These are phyloP conservation scores for Triops longicaudatus DNA, from an alignment of 1,140 invertebrate species.

Conservation along the genomic window DNA sequence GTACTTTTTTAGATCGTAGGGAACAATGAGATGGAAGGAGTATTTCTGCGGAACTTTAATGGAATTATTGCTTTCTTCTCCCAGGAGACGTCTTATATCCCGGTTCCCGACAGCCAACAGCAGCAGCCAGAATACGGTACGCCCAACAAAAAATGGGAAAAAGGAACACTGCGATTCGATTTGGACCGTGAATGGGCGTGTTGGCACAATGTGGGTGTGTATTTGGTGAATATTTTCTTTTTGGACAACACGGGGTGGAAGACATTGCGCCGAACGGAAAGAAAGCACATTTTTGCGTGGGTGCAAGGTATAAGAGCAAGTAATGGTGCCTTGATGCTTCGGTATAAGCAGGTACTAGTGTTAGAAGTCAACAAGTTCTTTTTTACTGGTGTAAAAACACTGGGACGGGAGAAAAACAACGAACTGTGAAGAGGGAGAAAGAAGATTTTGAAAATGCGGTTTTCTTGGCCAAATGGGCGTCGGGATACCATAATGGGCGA, in stretches of 20 bases:
- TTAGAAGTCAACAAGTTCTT: background rate
- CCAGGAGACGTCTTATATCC: background rate
- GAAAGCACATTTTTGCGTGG: background rate
- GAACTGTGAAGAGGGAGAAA: too few relatives aligned
- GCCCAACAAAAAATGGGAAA: background rate
- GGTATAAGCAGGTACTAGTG: background rate
- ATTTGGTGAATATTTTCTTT: background rate
- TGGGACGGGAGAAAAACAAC: background rate
- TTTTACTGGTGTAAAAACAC: background rate
- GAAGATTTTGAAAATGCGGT: background rate
- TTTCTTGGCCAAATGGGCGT: slow-evolving; percentile 1
- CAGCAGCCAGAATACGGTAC: background rate
- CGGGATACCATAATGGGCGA: background rate
- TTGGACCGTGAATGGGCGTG: background rate
- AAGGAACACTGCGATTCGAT: background rate
- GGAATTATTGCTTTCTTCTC: slow-evolving; percentile 15
- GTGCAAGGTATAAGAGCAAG: background rate
- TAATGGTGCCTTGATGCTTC: too few relatives aligned
- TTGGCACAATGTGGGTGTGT: background rate
- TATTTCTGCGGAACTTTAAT: background rate
- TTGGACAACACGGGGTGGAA: background rate
- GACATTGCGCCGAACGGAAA: background rate
- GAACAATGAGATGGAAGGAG: background rate
- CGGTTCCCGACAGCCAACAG: background rate
- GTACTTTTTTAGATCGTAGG: background rate